These are phyloP conservation scores for Xyrichtys novacula DNA, from an alignment of 2,797 vertebrate species.

Conservation along the genomic window DNA sequence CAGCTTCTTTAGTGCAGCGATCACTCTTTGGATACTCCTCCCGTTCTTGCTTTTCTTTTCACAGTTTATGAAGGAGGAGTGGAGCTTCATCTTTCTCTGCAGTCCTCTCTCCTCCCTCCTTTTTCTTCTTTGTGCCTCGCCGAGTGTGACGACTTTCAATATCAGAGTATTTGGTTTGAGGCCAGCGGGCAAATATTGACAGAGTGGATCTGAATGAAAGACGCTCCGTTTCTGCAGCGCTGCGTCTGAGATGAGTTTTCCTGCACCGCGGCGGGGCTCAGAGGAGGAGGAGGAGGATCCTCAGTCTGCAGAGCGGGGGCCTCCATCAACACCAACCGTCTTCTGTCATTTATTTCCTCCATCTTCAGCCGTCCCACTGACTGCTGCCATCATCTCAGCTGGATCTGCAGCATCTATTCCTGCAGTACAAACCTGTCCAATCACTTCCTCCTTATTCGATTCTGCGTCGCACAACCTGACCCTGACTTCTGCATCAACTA, in stretches of 20 bases:
- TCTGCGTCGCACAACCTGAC: neutral
- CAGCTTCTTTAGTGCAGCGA: too few relatives aligned
- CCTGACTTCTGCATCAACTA: conserved; percentile 13
- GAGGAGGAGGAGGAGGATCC: conserved; percentile 20
- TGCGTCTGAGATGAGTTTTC: conserved; percentile 37
- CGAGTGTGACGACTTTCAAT: conserved; percentile 62
- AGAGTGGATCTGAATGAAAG: conserved; percentile 65
- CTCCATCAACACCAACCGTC: conserved; percentile 19
- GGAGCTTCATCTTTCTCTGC: conserved; percentile 5
- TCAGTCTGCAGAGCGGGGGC: conserved; percentile 18
- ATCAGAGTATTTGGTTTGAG: conserved; percentile 65
- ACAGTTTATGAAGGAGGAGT: conserved; percentile 11
- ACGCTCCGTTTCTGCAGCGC: conserved; percentile 32
- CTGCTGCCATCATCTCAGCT: conserved; percentile 44
- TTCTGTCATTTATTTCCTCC: conserved; percentile 44
- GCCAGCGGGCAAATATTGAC: conserved; percentile 75
- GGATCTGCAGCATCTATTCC: conserved; percentile 17
- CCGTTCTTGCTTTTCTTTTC: neutral
- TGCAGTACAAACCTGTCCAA: neutral
- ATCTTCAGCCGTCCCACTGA: conserved; percentile 28
- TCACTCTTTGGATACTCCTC: conserved; percentile 1
- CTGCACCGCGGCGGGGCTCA: conserved; percentile 12
- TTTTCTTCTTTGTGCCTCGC: conserved; percentile 21
- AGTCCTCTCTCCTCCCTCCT: neutral
- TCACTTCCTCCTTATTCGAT: neutral